Evolutionary conservation across 2,888 invertebrate genomes (phyloP).

Genomic region (Lomographa bimaculata): DNA sequence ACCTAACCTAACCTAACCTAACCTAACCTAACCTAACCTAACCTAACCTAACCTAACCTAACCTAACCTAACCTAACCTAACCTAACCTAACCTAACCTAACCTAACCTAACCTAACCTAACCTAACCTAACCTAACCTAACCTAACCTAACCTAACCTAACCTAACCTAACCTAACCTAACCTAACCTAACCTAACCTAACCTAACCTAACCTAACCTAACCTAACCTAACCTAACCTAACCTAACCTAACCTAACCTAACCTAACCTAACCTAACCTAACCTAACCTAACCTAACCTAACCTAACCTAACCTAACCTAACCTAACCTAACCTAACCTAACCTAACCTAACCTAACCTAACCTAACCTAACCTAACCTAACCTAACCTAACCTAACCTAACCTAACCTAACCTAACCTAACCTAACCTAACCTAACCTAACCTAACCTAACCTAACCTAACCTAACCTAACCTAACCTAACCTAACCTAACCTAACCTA

Average conservation of each 20-base stretch:
- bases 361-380: conserved; percentile 19
- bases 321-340: conserved; percentile 15
- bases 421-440: conserved; percentile 19
- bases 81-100: conserved; percentile 15
- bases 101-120: conserved; percentile 15
- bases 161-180: conserved; percentile 14
- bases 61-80: conserved; percentile 15
- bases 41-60: conserved; percentile 15
- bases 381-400: conserved; percentile 16
- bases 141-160: conserved; percentile 14
- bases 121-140: conserved; percentile 14
- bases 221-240: conserved; percentile 14
- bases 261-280: conserved; percentile 14
- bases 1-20: conserved; percentile 14
- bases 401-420: conserved; percentile 19
- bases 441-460: conserved; percentile 22
- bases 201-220: conserved; percentile 6
- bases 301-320: conserved; percentile 16
- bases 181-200: conserved; percentile 14
- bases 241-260: conserved; percentile 14
- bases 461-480: conserved; percentile 23
- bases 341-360: conserved; percentile 14
- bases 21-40: conserved; percentile 15
- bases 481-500: conserved; percentile 24
- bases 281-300: conserved; percentile 19